Base-by-base conservation (phyloP, 2,888 invertebrate species). In the Scelioninae gen. 1 region DNA sequence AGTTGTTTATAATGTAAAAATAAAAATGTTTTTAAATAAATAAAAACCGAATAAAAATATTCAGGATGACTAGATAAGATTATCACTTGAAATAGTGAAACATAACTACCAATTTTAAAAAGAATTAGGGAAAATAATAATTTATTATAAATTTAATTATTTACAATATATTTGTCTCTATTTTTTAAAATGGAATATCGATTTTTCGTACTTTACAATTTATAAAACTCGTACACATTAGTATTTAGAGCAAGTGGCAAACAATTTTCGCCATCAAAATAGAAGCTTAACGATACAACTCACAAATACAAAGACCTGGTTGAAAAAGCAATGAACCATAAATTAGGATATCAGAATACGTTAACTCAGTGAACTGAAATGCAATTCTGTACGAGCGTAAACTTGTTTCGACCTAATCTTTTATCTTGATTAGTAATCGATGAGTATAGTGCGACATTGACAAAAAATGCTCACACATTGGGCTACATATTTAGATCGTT, bases 331-430 rank as follows among this genome's bases (percentile, higher is more conserved):
- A 71, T 60, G 58, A 71, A 71, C 60, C 71, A 60, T 40, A 51
- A 60, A 71, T 60, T 71, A 71, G 71, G 60, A 71, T 60, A 71
- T 60, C 60, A 51, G 71, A 71, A 71, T 71, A 60, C 34, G 51
- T 38, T 31, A 71, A 71, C 40, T 49, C 71, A 51, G 29, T 68
- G 55, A 68, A 68, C 71, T 60, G 71, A 60, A 71, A 60, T 71
- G 49, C 45, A 13, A 31, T 31, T 23, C 55, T 43, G 11, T 23
- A 47, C 23, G 29, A 45, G 32, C 40, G 51, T 71, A 60, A 71
- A 60, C 51, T 71, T 51, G 60, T 56, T 69, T 56, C 32, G 40
- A 69, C 58, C 43, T 45, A 58, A 60, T 71, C 60, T 49, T 51
- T 60, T 71, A 60, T 60, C 60, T 60, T 60, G 34, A 51, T 60